Conservation (phyloP, 2,888 invertebrate genomes). For the Hylaea fasciaria region DNA sequence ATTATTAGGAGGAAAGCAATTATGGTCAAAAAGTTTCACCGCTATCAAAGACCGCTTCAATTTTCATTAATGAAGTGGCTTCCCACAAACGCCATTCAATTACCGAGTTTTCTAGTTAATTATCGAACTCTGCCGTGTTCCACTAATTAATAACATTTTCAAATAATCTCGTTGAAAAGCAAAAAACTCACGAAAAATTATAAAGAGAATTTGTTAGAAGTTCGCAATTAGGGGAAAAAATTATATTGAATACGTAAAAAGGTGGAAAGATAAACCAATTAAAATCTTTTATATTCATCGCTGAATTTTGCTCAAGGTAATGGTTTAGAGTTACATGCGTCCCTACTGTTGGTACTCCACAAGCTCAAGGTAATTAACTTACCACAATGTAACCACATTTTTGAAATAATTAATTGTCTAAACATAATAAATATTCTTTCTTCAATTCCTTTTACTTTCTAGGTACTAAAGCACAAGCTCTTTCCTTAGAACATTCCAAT, state of each 20-base stretch:
- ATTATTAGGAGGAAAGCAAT: no score
- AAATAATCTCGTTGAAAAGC: conserved; percentile 4
- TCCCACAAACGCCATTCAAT: conserved; percentile 23
- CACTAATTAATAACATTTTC: conserved; percentile 16
- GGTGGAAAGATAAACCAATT: conserved; percentile 20
- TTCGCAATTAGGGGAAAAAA: conserved; percentile 12
- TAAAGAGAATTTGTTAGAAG: conserved; percentile 8
- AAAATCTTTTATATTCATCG: conserved; percentile 6
- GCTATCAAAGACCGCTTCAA: neutral
- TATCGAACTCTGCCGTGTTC: conserved; percentile 19
- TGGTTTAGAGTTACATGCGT: conserved; percentile 9
- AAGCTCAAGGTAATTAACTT: conserved; percentile 1
- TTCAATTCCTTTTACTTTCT: conserved; percentile 47
- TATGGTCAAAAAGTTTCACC: neutral
- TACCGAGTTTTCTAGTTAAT: conserved; percentile 22
- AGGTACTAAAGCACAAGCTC: conserved; percentile 61
- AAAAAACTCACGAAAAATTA: conserved; percentile 5
- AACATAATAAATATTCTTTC: conserved; percentile 4
- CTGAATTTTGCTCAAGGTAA: conserved; percentile 11
- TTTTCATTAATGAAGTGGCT: conserved; percentile 11
- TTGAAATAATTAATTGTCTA: neutral
- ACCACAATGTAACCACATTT: neutral
- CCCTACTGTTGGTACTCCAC: conserved; percentile 4
- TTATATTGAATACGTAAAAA: conserved; percentile 13
- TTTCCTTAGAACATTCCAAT: conserved; percentile 50